A percentile compares a stretch with the other conserved stretches of the same genome.
Conservation (phyloP, 1,140 invertebrate genomes). For the Lucilia sericata region DNA sequence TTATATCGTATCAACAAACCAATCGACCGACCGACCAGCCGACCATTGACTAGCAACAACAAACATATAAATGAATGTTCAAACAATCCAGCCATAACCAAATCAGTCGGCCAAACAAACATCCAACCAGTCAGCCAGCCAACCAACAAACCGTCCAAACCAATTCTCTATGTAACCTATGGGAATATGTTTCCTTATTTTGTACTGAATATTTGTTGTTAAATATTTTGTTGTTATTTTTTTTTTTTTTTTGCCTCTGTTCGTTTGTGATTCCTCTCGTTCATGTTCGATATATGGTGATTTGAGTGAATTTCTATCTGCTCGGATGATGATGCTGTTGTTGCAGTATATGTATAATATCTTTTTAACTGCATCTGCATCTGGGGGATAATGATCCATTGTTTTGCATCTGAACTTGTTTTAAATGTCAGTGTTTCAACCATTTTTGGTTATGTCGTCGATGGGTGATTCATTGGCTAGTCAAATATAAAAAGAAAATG, state of each 20-base stretch:
- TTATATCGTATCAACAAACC: not conserved
- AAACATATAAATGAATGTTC: not conserved
- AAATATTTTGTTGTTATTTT: not conserved
- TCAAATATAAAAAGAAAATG: constrained; percentile 25
- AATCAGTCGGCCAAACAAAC: not conserved
- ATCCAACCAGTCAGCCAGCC: not conserved
- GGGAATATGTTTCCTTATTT: constrained; percentile 37
- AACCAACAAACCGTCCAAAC: not conserved
- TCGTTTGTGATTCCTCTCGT: constrained; percentile 20
- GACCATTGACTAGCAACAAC: not conserved
- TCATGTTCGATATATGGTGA: constrained; percentile 36
- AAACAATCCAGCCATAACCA: constrained; percentile 3
- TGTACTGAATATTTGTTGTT: not conserved
- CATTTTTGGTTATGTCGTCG: constrained; percentile 33
- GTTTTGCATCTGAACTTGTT: constrained; percentile 48
- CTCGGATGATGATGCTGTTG: not conserved
- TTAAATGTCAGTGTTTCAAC: constrained; percentile 46
- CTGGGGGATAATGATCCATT: constrained; percentile 49
- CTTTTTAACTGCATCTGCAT: constrained; percentile 36
- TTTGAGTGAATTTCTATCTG: constrained; percentile 41
- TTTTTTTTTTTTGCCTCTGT: not conserved
- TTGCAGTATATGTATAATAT: not conserved
- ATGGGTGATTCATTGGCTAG: constrained; percentile 40
- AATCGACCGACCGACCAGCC: not conserved
- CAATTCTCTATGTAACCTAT: constrained; percentile 25